Evolutionary conservation across 2,113 vertebrate genomes (phyloP).

Genomic region (Quiscalus mexicanus): DNA sequence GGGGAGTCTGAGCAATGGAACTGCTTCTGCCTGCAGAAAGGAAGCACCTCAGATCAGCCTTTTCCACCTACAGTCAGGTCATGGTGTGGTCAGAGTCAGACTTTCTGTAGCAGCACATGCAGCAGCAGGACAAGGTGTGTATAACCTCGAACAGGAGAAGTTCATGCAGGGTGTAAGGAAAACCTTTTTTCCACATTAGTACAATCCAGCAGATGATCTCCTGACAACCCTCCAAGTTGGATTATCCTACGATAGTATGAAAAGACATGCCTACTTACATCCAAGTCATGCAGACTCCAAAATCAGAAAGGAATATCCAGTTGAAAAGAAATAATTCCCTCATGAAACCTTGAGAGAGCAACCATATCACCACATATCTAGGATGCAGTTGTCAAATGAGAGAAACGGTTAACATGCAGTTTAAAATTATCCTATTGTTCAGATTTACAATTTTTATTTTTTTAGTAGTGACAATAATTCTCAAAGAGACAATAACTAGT

Average conservation of each 20-base stretch:
- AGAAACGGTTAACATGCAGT: not conserved
- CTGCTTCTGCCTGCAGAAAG: not conserved
- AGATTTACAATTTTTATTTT: not conserved
- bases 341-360: not conserved
- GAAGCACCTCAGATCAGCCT: not conserved
- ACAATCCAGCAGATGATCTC: not conserved
- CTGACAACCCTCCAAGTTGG: not conserved
- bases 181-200: not conserved
- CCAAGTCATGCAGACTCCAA: not conserved
- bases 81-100: not conserved
- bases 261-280: not conserved
- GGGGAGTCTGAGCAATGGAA: not conserved
- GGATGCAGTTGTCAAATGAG: not conserved
- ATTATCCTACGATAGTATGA: not conserved
- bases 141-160: not conserved
- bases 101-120: not conserved
- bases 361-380: not conserved
- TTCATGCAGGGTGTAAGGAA: not conserved
- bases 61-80: not conserved
- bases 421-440: not conserved
- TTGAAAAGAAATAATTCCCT: not conserved
- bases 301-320: not conserved
- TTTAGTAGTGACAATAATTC: not conserved
- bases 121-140: not conserved
- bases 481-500: slow-evolving; percentile 12